Base-by-base conservation (phyloP, 1,140 invertebrate species). In the Heliconius nattereri region DNA sequence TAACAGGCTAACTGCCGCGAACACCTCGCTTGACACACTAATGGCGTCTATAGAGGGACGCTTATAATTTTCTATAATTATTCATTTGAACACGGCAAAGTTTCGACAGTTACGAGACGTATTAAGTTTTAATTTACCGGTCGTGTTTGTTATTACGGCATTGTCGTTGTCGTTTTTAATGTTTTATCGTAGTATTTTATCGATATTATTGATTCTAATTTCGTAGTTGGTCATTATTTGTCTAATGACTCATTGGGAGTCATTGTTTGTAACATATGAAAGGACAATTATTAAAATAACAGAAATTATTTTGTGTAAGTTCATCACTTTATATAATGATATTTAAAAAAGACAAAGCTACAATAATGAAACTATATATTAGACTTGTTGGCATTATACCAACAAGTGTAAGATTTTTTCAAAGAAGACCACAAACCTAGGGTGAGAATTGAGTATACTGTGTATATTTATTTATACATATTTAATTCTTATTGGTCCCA, bases 21-120 rank as follows among this genome's bases (percentile, higher is more conserved):
- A 92, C 91, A 90, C 91, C 90, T 92, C 87, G 87, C 81, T 89
- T 90, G 92, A 94, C 91, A 91, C 88, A 87, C 78, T 91, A 93
- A 92, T 92, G 84, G 87, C 85, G 85, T 86, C 83, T 86, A 84
- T 84, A 85, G 82, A 86, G 83, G 83, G 86, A 89, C 87, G 86
- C 83, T 88, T 88, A 91, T 89, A 89, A 89, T 92, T 91, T 89
- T 84, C 86, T 83, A 84, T 92, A 92, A 92, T 93, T 93, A 93
- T 91, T 91, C 88, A 91, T 89, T 90, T 89, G 86, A 85, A 87
- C 86, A 82, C 85, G 87, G 85, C 85, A 86, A 91, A 91, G 82
- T 91, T 90, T 87, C 86, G 87, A 87, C 85, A 86, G 88, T 90
- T 88, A 86, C 86, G 85, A 87, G 85, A 88, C 85, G 80, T 86